Evolutionary conservation across 2,113 vertebrate genomes (phyloP).

Genomic region (Pluvianellus socialis): DNA sequence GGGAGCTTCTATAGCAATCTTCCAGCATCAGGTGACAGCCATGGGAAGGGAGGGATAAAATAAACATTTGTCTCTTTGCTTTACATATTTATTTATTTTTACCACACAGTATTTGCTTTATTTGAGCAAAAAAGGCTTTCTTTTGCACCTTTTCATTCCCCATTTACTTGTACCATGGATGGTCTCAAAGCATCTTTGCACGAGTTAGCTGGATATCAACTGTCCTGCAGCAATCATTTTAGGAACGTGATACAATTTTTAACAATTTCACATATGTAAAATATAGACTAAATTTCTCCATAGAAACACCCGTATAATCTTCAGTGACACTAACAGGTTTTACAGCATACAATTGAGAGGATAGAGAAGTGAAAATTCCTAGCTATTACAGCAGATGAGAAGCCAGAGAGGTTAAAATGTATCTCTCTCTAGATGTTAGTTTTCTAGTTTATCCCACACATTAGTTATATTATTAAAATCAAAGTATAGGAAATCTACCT

Average conservation of each 20-base stretch:
- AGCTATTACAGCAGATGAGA: not conserved
- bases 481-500: not conserved
- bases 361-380: not conserved
- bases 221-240: not conserved
- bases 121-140: not conserved
- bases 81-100: not conserved
- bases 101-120: not conserved
- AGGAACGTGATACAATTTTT: not conserved
- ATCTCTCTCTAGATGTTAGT: not conserved
- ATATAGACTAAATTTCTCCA: not conserved
- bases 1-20: not conserved
- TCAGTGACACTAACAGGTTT: conserved; percentile 28
- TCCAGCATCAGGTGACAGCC: not conserved
- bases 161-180: not conserved
- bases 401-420: not conserved
- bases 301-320: not conserved
- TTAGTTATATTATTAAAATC: not conserved
- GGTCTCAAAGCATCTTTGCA: not conserved
- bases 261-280: not conserved
- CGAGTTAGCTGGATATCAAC: not conserved
- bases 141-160: not conserved
- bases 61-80: rapidly evolving
- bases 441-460: not conserved
- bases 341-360: not conserved
- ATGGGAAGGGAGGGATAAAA: not conserved